These are phyloP conservation scores for Oscheius sp. DNA, from an alignment of 2,888 invertebrate genomes.

Conservation along the genomic window DNA sequence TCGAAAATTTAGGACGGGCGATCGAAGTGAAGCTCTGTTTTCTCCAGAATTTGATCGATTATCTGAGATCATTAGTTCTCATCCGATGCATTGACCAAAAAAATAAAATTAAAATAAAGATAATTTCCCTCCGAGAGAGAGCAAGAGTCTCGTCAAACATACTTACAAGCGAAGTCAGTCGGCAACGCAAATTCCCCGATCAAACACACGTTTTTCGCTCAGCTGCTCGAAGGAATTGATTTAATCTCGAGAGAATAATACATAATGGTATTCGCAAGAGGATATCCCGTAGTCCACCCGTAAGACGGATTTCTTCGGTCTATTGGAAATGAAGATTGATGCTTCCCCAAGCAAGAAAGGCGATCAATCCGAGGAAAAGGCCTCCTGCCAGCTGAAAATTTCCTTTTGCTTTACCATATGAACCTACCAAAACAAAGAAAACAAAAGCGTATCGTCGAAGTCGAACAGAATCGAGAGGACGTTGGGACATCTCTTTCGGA, in stretches of 20 bases:
- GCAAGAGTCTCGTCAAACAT: not conserved
- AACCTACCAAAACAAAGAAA: constrained; percentile 27
- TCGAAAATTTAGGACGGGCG: constrained; percentile 25
- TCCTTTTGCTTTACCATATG: not conserved
- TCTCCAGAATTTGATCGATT: constrained; percentile 49
- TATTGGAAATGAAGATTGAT: constrained; percentile 8
- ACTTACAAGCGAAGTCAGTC: not conserved
- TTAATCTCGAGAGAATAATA: not conserved
- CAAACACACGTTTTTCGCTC: constrained; percentile 11
- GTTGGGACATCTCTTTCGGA: constrained; percentile 27
- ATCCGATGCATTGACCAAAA: constrained; percentile 38
- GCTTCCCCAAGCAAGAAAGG: constrained; percentile 39
- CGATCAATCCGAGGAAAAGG: constrained; percentile 36
- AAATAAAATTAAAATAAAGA: not conserved
- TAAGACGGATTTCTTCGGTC: not conserved
- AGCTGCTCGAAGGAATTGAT: not conserved
- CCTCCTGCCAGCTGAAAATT: constrained; percentile 32
- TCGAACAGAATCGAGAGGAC: constrained; percentile 20
- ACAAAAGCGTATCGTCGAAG: constrained; percentile 29
- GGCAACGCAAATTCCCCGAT: constrained; percentile 16
- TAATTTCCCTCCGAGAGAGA: no score
- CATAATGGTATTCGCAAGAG: not conserved
- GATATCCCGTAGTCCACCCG: constrained; percentile 14
- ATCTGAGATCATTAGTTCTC: constrained; percentile 46
- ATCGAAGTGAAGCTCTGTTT: constrained; percentile 38